phyloP scores from a whole-genome alignment of 2,797 vertebrate species.

The Periophthalmus magnuspinnatus region DNA sequence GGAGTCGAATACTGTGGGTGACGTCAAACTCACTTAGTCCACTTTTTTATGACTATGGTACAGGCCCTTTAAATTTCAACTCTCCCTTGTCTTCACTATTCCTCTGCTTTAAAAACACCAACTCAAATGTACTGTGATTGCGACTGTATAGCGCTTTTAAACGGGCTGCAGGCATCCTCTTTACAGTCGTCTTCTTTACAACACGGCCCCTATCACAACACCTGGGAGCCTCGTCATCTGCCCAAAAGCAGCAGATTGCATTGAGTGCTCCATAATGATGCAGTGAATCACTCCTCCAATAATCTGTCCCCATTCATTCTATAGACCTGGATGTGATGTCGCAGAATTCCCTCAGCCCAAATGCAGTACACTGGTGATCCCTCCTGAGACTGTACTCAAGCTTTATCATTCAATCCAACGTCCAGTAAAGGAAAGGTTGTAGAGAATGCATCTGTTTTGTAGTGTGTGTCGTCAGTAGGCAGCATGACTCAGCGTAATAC shows the following conservation, averaged over 20 bases:
- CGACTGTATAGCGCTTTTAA: not conserved
- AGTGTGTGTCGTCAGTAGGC: slow-evolving; percentile 11
- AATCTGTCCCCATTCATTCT: slow-evolving; percentile 60
- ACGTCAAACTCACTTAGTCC: too few species aligned
- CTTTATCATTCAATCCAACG: slow-evolving; percentile 19
- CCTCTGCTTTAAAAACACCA: not conserved
- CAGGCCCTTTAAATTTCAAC: too few species aligned
- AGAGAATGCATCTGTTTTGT: slow-evolving; percentile 10
- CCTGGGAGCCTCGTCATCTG: not conserved
- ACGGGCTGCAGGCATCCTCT: not conserved
- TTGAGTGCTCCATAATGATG: slow-evolving; percentile 63
- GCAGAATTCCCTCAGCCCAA: slow-evolving; percentile 18
- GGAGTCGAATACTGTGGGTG: too few species aligned
- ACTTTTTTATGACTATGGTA: too few species aligned
- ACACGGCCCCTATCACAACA: not conserved
- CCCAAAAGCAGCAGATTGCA: slow-evolving; percentile 46
- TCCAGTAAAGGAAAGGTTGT: not conserved
- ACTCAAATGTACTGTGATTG: not conserved
- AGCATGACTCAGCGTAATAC: slow-evolving; percentile 43
- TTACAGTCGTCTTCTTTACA: not conserved
- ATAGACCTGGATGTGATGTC: slow-evolving; percentile 59
- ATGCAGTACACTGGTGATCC: slow-evolving; percentile 30
- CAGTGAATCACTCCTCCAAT: slow-evolving; percentile 55
- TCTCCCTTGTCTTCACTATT: not conserved
- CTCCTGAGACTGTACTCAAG: slow-evolving; percentile 46